These are phyloP conservation scores for Ceratothoa steindachneri DNA, from an alignment of 2,888 invertebrate species.

Conservation along the genomic window DNA sequence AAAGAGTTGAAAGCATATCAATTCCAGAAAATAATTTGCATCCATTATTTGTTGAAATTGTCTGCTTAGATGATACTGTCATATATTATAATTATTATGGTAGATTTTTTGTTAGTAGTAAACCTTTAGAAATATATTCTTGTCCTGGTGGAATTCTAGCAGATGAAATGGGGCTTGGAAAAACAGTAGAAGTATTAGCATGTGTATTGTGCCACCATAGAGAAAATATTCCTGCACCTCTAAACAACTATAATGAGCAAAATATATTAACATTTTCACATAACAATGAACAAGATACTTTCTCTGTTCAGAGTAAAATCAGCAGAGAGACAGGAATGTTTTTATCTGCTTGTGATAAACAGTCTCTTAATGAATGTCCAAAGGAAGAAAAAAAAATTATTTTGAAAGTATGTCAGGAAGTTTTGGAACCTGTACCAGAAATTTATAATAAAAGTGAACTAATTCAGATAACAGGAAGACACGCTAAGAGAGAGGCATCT, in stretches of 20 bases:
- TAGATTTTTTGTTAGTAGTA: conserved; percentile 54
- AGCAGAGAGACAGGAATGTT: too few relatives aligned
- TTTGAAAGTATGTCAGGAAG: too few relatives aligned
- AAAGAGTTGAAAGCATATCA: not conserved
- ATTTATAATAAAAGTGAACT: not conserved
- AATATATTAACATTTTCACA: too few relatives aligned
- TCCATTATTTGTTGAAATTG: conserved; percentile 52
- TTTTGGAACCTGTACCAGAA: too few relatives aligned
- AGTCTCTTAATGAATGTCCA: too few relatives aligned
- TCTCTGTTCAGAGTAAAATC: too few relatives aligned
- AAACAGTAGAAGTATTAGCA: conserved; percentile 71
- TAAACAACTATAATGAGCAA: too few relatives aligned
- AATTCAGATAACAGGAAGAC: not conserved
- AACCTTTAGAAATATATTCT: conserved; percentile 51
- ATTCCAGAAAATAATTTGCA: conserved; percentile 49
- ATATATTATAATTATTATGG: conserved; percentile 56
- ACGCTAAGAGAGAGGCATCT: not conserved
- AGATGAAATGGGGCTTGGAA: conserved; percentile 78
- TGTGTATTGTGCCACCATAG: conserved; percentile 61
- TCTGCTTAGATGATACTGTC: conserved; percentile 50
- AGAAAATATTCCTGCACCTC: not conserved
- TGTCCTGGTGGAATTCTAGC: conserved; percentile 68
- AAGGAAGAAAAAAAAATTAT: too few relatives aligned
- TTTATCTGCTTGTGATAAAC: too few relatives aligned
- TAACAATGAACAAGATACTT: too few relatives aligned